These are phyloP conservation scores for Osmoderma eremita DNA, from an alignment of 2,888 invertebrate genomes.

Conservation along the genomic window DNA sequence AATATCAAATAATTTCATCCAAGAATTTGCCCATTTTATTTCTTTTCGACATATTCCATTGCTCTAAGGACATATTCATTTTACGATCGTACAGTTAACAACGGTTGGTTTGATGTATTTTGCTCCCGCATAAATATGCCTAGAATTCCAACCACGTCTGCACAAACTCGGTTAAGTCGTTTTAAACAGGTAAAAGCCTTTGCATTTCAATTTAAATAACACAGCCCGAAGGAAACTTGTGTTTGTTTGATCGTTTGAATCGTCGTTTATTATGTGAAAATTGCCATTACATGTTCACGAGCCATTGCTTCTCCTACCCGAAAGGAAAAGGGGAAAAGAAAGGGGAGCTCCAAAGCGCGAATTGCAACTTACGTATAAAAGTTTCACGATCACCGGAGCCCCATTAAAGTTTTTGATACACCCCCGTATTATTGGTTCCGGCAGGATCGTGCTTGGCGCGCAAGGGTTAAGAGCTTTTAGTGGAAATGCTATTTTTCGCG, in stretches of 20 bases:
- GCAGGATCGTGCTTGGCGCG: conserved; percentile 7
- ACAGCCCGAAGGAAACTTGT: conserved; percentile 18
- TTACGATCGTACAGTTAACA: no score
- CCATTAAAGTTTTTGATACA: conserved; percentile 37
- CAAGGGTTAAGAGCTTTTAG: conserved; percentile 36
- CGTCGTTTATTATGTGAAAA: conserved; percentile 37
- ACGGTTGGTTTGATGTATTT: no score
- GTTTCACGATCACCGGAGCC: conserved; percentile 23
- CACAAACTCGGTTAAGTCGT: neutral
- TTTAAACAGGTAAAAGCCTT: conserved; percentile 18
- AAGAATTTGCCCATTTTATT: no score
- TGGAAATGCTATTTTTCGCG: conserved; percentile 31
- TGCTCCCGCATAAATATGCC: no score
- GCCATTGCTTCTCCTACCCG: conserved; percentile 25
- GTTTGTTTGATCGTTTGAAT: conserved; percentile 36
- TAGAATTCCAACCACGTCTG: no score
- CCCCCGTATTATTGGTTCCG: conserved; percentile 34
- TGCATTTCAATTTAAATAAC: conserved; percentile 27
- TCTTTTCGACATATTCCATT: no score
- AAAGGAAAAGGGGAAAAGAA: conserved; percentile 22
- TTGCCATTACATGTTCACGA: conserved; percentile 36
- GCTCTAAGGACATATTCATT: no score
- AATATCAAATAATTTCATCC: no score
- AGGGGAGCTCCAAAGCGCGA: neutral
- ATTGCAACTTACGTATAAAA: conserved; percentile 33